phyloP scores from a whole-genome alignment of 2,888 invertebrate species.

The Tachina lurida region DNA sequence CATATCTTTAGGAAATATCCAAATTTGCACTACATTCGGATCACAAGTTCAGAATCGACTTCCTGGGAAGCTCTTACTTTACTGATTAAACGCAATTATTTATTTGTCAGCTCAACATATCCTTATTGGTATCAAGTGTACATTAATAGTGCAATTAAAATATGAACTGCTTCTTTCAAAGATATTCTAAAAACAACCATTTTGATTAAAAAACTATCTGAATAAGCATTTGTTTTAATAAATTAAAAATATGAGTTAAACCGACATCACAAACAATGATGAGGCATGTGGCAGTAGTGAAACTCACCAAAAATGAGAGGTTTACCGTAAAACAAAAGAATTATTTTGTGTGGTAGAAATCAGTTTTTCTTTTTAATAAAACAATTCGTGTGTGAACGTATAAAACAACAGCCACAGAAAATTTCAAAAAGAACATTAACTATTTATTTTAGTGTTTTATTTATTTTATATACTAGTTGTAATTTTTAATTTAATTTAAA shows the following conservation, averaged over 20 bases:
- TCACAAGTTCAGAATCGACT: too few species aligned
- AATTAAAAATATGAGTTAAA: background rate
- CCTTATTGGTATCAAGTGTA: too few species aligned
- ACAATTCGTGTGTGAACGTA: background rate
- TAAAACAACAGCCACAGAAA: conserved; percentile 25
- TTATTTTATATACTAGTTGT: background rate
- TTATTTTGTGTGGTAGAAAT: conserved; percentile 16
- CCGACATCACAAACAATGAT: background rate
- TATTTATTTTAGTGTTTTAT: conserved; percentile 11
- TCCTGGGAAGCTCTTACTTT: too few species aligned
- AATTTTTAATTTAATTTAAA: background rate
- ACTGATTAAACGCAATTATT: too few species aligned
- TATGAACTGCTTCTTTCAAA: too few species aligned
- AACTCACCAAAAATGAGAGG: conserved; percentile 22
- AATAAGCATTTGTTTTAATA: background rate
- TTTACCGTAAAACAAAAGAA: conserved; percentile 33
- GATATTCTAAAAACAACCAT: too few species aligned
- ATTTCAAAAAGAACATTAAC: background rate
- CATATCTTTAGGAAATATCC: too few species aligned
- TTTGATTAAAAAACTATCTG: too few species aligned
- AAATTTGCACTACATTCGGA: too few species aligned
- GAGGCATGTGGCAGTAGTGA: background rate
- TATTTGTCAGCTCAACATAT: too few species aligned
- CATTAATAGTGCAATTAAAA: too few species aligned
- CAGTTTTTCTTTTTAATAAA: conserved; percentile 5